Evolutionary conservation across 2,797 vertebrate genomes (phyloP), one percentile per base, ranked within the genome.

Genomic region (Gephyroberyx darwinii): DNA sequence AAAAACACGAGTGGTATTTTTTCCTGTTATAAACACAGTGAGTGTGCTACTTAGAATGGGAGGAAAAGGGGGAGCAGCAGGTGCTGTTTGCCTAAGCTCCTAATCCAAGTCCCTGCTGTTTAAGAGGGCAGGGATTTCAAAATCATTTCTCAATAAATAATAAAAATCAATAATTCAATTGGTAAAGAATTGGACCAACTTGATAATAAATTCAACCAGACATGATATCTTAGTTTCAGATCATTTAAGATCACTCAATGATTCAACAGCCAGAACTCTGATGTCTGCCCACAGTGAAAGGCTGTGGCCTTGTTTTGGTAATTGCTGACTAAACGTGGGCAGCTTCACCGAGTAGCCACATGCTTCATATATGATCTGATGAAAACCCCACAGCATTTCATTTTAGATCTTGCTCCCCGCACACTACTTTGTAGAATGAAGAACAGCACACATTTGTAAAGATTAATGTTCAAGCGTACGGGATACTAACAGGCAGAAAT

Each of bases 41-140:
- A 90, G 85, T 82, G 86, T 85, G 78, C 84, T 88, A 88, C 88
- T 89, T 89, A 85, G 83, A 86, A 84, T 74, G 68, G 73, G 81
- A 81, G 70, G 69, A 65, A 68, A 75, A 69, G 71, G 67, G 52
- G 74, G 81, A 79, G 66, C 81, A 87, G 85, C 86, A 90, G 86
- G 88, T 88, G 84, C 85, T 83, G 82, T 88, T 89, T 90, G 83
- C 71, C 74, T 84, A 82, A 83, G 85, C 75, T 82, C 59, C 81
- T 80, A 81, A 86, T 86, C 73, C 17, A 9, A 74, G 65, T 16
- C 76, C 66, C 77, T 82, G 55, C 62, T 77, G 83, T 82, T 84
- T 82, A 78, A 83, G 51, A 47, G 77, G 58, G 47, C 26, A 51
- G 70, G 14, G 48, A 66, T 74, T 84, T 65, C 71, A 65, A 59